Evolutionary conservation across 1,140 invertebrate species (phyloP).

Genomic region (Zaprionus camerounensis): DNA sequence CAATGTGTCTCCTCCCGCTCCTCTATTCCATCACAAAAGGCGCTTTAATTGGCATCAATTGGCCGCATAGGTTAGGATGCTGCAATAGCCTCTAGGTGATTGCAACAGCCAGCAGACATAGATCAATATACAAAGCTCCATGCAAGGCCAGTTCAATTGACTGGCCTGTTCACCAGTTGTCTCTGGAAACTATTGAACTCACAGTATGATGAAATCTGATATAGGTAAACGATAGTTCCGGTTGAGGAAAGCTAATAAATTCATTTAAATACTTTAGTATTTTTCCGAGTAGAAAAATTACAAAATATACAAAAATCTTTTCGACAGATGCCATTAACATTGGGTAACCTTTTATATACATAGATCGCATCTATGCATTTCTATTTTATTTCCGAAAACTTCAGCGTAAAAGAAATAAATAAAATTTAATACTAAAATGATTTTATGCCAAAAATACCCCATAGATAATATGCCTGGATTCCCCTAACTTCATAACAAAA

Average conservation of each 20-base stretch:
- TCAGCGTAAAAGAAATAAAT: neutral
- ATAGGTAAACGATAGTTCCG: constrained; percentile 1
- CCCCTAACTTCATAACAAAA: neutral
- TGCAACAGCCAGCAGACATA: constrained; percentile 63
- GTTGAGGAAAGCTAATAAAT: neutral
- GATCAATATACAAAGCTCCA: constrained; percentile 9
- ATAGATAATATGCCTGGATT: neutral
- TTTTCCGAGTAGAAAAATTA: too few species aligned
- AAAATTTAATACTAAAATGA: neutral
- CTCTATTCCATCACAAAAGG: constrained; percentile 23
- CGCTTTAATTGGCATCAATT: constrained; percentile 68
- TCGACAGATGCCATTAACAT: too few species aligned
- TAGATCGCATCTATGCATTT: neutral
- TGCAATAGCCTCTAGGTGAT: constrained; percentile 63
- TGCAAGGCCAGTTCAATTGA: constrained; percentile 51
- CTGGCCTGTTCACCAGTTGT: neutral
- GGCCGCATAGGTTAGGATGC: constrained; percentile 37
- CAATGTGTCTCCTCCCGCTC: neutral
- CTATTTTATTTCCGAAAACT: too few species aligned
- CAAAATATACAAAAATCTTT: too few species aligned
- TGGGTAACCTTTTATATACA: too few species aligned
- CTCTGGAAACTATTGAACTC: neutral
- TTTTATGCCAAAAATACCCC: neutral
- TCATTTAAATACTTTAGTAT: neutral
- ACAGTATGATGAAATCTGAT: neutral